Percentiles rank a stretch among this genome's conserved stretches.
These are phyloP conservation scores for Todiramphus saurophagus DNA, from an alignment of 2,113 vertebrate genomes.

Conservation along the genomic window DNA sequence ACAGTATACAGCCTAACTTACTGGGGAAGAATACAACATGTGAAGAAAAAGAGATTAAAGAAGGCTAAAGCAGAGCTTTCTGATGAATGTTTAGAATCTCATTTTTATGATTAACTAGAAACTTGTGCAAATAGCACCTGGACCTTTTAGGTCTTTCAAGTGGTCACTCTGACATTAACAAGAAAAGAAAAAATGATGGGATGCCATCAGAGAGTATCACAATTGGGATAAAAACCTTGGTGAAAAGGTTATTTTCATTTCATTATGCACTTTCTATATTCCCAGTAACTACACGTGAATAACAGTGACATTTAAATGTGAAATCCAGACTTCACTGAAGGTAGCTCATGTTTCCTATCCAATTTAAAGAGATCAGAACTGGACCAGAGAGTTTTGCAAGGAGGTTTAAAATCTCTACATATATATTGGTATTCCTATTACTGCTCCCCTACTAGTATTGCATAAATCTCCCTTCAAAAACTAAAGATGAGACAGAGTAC, in stretches of 20 bases:
- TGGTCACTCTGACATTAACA: conserved; percentile 20
- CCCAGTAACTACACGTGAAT: neutral
- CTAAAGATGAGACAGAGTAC: neutral
- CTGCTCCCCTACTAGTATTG: neutral
- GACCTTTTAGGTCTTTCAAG: neutral
- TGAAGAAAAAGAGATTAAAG: neutral
- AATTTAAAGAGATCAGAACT: neutral
- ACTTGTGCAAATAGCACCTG: neutral
- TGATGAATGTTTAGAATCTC: neutral
- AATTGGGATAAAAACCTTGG: neutral
- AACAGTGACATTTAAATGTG: conserved; percentile 30
- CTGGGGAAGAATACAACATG: neutral
- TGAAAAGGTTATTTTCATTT: conserved; percentile 36
- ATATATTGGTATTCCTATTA: neutral
- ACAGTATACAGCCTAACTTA: neutral
- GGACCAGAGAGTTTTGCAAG: neutral
- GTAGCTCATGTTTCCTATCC: neutral
- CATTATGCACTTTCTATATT: neutral
- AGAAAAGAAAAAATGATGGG: neutral
- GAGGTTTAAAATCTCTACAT: neutral
- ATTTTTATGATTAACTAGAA: neutral
- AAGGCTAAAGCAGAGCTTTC: neutral
- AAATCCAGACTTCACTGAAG: neutral
- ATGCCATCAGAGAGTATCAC: neutral
- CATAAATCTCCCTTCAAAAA: neutral